Evolutionary conservation across 2,797 vertebrate genomes (phyloP), one percentile per base, ranked within the genome.

Genomic region (Acanthurus lineatus): DNA sequence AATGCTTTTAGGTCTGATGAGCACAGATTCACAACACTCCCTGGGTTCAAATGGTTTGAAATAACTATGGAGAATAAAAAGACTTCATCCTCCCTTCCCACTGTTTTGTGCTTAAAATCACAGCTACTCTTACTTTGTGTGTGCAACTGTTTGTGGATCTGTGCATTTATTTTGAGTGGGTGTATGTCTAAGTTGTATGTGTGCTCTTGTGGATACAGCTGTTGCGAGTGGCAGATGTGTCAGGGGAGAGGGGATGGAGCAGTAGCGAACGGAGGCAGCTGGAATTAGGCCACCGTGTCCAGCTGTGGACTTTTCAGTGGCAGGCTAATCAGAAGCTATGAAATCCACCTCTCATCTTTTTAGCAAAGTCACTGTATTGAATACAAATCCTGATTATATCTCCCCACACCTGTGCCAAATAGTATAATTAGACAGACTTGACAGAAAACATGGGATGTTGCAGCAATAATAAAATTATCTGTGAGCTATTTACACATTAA

Each of bases 171-270:
- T 42, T 9, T 25, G 9, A 68, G 59, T 76, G 4, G 9, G 9
- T 61, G 42, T 52, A 14, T 61, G 16, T 73, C 25, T 44, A 28
- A 11, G 35, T 69, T 67, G 58, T 67, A 42, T 38, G 73, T 76
- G 56, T 61, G 49, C 35, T 64, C 60, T 22, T 82, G 44, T 73
- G 52, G 61, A 51, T 72, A 77, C 76, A 85, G 83, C 76, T 82
- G 81, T 78, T 79, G 57, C 73, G 56, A 79, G 71, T 69, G 74
- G 76, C 88, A 93, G 85, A 90, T 93, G 89, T 91, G 81, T 67
- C 83, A 54, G 54, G 72, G 71, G 48, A 56, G 76, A 66, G 19
- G 19, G 40, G 40, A 58, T 60, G 64, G 76, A 51, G 56, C 17
- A 9, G 52, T 44, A 32, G 56, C 35, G 47, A 81, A 73, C 19